A percentile compares a stretch with the other conserved stretches of the same genome.
Evolutionary conservation across 1,140 invertebrate genomes (phyloP).

Genomic region (Lepeophtheirus salmonis): DNA sequence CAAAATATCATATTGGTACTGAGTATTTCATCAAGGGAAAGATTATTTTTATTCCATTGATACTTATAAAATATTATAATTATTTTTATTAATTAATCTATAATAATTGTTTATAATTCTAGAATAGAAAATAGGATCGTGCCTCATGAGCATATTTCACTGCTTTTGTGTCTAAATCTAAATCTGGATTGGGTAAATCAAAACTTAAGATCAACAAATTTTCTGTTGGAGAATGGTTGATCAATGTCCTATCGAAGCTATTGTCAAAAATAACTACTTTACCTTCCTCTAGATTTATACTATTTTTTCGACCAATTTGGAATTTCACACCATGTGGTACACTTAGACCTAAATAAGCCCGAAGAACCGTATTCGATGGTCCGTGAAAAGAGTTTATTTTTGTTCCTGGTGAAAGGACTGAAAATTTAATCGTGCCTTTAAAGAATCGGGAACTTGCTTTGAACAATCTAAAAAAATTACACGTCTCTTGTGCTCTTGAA

Average conservation of each 20-base stretch:
- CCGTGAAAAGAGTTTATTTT: background rate
- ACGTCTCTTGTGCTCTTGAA: background rate
- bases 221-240: background rate
- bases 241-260: background rate
- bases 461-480: background rate
- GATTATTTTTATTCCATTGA: background rate
- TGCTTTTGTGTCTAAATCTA: background rate
- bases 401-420: background rate
- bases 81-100: background rate
- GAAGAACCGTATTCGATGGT: background rate
- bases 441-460: background rate
- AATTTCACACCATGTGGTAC: background rate
- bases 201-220: background rate
- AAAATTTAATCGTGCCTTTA: background rate
- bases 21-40: too few species aligned
- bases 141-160: background rate
- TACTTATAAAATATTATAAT: background rate
- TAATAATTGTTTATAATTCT: background rate
- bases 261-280: background rate
- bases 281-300: background rate
- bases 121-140: background rate
- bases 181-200: slow-evolving; percentile 3
- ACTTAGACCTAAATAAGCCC: background rate
- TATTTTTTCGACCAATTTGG: background rate
- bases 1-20: too few species aligned